Evolutionary conservation across 2,888 invertebrate species (phyloP).

Genomic region (Gasteruption jaculator): DNA sequence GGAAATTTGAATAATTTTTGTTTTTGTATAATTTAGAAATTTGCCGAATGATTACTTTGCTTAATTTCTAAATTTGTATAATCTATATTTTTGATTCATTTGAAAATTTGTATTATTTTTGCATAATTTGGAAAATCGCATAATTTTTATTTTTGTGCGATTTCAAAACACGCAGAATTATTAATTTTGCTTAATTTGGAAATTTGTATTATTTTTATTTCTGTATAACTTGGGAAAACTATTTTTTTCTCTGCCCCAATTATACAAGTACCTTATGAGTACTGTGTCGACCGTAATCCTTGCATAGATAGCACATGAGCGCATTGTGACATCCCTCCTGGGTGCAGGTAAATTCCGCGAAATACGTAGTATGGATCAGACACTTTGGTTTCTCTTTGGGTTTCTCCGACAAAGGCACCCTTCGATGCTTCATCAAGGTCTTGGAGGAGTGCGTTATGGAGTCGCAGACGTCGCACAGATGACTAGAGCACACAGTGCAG

Average conservation of each 20-base stretch:
- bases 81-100: too few species aligned
- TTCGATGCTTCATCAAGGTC: slow-evolving; percentile 54
- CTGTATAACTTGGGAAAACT: too few species aligned
- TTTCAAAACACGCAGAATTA: not conserved
- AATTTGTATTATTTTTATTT: too few species aligned
- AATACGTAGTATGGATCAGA: slow-evolving; percentile 54
- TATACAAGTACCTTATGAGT: slow-evolving; percentile 54
- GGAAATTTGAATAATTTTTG: too few species aligned
- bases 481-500: slow-evolving; percentile 56
- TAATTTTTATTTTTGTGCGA: slow-evolving; percentile 3
- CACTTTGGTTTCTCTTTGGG: slow-evolving; percentile 57
- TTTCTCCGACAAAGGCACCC: slow-evolving; percentile 57
- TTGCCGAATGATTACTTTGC: too few species aligned
- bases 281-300: slow-evolving; percentile 58
- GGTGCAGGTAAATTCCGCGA: slow-evolving; percentile 57
- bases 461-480: slow-evolving; percentile 56
- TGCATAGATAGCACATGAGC: slow-evolving; percentile 60
- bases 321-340: slow-evolving; percentile 56
- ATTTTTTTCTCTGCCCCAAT: too few species aligned
- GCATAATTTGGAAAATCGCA: too few species aligned
- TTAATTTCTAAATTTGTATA: too few species aligned
- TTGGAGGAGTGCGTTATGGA: slow-evolving; percentile 55
- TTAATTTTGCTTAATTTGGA: not conserved
- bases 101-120: too few species aligned
- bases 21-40: too few species aligned